Base-by-base conservation (phyloP, 2,888 invertebrate species). In the Chrysotoxum bicinctum region DNA sequence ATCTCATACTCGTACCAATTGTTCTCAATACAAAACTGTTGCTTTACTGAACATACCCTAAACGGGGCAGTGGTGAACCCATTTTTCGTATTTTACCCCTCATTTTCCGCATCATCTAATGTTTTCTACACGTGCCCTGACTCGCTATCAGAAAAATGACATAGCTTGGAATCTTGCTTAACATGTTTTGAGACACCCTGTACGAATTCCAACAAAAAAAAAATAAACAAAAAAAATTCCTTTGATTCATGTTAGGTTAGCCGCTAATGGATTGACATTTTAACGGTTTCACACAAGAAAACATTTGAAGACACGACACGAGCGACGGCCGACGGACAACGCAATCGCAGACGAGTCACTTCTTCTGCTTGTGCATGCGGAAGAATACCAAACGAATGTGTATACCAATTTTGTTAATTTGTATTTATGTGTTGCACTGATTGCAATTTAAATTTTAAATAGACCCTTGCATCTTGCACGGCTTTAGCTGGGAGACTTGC, bases 381-480 rank as follows among this genome's bases (percentile, higher is more conserved):
- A 66, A 66, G 50, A 66, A 35, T 66, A 62, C 62, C 30, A 21
- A 45, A 35, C 19, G 37, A 37, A 37, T 64, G 70, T 76, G 23
- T 50, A 70, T 70, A 60, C 40, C 62, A 76, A 69, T 64, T 81
- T 81, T 52, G 75, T 69, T 52, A 64, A 64, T 76, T 76, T 69
- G 80, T 48, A 45, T 75, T 69, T 52, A 74, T 62, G 37, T 54
- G 62, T 40, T 66, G 48, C 43, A 64, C 54, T 45, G 48, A 56
- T 21, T 62, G 69, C 62, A 75, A 75, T 80, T 75, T 70, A 56
- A 69, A 56, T 75, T 80, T 75, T 64, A 50, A 69, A 56, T 80
- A 48, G 69, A 75, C 69, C 75, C 56, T 81, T 62, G 60, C 56
- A 48, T 14, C 19, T 45, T 50, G 23, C 6, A 50, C 6, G 5